Evolutionary conservation across 2,888 invertebrate species (phyloP).

Genomic region (Melanophora roralis): DNA sequence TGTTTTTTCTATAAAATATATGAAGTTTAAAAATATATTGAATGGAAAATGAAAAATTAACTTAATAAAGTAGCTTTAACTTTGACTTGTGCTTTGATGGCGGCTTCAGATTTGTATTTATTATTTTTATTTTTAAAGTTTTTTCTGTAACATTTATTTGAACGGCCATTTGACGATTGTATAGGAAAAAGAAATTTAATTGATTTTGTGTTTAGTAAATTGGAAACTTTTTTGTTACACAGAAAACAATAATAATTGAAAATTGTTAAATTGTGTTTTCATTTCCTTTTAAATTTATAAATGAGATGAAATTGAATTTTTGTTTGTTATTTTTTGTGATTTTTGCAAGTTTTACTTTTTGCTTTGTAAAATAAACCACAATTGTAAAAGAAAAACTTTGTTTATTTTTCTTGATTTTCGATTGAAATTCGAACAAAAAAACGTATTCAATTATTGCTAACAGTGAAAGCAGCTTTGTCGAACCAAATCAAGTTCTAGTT

Average conservation of each 20-base stretch:
- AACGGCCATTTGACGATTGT: slow-evolving; percentile 37
- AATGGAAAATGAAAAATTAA: slow-evolving; percentile 47
- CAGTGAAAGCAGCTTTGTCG: not conserved
- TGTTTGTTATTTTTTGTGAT: not conserved
- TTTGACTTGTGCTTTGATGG: slow-evolving; percentile 12
- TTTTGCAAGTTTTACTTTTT: not conserved
- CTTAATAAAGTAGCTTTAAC: slow-evolving; percentile 22
- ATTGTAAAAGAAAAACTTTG: not conserved
- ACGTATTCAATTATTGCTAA: not conserved
- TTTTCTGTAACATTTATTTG: slow-evolving; percentile 18
- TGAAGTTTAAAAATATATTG: slow-evolving; percentile 1
- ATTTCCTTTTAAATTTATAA: slow-evolving; percentile 10
- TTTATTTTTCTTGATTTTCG: not conserved
- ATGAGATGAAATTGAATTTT: not conserved
- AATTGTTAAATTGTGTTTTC: slow-evolving; percentile 34
- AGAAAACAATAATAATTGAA: slow-evolving; percentile 1
- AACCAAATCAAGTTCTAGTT: no score
- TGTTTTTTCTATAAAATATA: not conserved
- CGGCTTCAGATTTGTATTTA: slow-evolving; percentile 28
- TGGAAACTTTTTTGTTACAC: slow-evolving; percentile 33
- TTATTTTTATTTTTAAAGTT: slow-evolving; percentile 9
- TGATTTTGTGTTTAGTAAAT: slow-evolving; percentile 41
- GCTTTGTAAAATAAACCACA: not conserved
- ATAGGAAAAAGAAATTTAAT: slow-evolving; percentile 15
- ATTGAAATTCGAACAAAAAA: not conserved